Base-by-base conservation (phyloP, 2,888 invertebrate species). In the Acanthopleura granulata region DNA sequence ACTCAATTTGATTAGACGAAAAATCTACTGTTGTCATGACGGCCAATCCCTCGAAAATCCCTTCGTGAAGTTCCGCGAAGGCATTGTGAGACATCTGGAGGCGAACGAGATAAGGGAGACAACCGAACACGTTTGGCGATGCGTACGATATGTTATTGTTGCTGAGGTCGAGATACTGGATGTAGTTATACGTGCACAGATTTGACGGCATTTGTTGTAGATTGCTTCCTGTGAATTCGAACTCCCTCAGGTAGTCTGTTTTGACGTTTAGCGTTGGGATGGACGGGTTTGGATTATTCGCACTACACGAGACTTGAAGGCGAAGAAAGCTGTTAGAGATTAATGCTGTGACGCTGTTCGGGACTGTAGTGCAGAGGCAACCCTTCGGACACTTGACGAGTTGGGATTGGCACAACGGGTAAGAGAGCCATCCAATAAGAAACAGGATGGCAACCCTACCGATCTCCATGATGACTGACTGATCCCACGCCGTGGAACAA, bases 291-390 rank as follows among this genome's bases (percentile, higher is more conserved):
- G 40, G 40, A 22, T 16, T 49, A 18, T n/a, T 27, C 18, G 15
- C 14, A 6, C 16, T 4, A 49, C 71, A 71, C 25, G 50, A 40
- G 49, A 71, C 50, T 22, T 71, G 49, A 6, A 71, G 71, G 9
- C 50, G 40, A 18, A 71, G 71, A 22, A 49, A 49, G 9, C 49
- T 71, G 49, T 49, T 49, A 18, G 71, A 6, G 6, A 49, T 14
- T 9, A 71, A 9, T 1, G 71, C 71, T 16, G n/a, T 40, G n/a
- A n/a, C 49, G 49, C 49, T 49, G 71, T 40, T 49, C 18, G 71
- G 71, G n/a, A 49, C 49, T 40, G 71, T 49, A n/a, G 71, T 71
- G 40, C 71, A 71, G 16, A 71, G 71, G 49, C 71, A 71, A 14
- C 49, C 49, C 1, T 22, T 14, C 14, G 71, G 71, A 27, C 71